Percentiles rank a stretch among this genome's conserved stretches.
phyloP scores from a whole-genome alignment of 1,140 invertebrate species.

The Drosophila pseudoananassae region DNA sequence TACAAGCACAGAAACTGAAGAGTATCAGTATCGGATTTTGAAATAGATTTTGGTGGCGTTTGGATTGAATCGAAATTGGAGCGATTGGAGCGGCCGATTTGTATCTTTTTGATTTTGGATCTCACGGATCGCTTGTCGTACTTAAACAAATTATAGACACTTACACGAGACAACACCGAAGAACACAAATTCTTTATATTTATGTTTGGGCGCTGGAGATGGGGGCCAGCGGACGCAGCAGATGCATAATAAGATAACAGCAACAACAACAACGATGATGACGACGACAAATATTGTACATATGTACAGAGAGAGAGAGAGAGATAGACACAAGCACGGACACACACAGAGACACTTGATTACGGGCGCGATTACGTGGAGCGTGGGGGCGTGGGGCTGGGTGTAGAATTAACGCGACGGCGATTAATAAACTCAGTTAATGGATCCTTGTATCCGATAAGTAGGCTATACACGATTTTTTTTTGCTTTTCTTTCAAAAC shows the following conservation, averaged over 20 bases:
- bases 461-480: conserved; percentile 13
- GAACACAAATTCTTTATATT: conserved; percentile 76
- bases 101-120: conserved; percentile 24
- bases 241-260: conserved; percentile 54
- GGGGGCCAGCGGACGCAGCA: conserved; percentile 11
- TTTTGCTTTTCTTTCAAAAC: conserved; percentile 7
- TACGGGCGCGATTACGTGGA: conserved; percentile 14
- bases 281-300: conserved; percentile 78
- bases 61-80: not conserved
- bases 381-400: conserved; percentile 6
- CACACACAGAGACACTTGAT: conserved; percentile 21
- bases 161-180: conserved; percentile 80
- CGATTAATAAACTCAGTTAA: conserved; percentile 23
- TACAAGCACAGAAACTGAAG: not conserved
- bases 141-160: conserved; percentile 80
- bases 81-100: not conserved
- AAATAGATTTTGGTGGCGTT: conserved; percentile 3
- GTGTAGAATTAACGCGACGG: conserved; percentile 18
- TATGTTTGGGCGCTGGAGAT: conserved; percentile 26
- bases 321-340: conserved; percentile 48
- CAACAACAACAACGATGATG: conserved; percentile 71
- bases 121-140: conserved; percentile 74
- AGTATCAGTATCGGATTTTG: conserved; percentile 3
- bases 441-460: conserved; percentile 16
- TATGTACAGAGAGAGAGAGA: conserved; percentile 67